Evolutionary conservation across 2,888 invertebrate genomes (phyloP).

Genomic region (Elaeidobius kamerunicus): DNA sequence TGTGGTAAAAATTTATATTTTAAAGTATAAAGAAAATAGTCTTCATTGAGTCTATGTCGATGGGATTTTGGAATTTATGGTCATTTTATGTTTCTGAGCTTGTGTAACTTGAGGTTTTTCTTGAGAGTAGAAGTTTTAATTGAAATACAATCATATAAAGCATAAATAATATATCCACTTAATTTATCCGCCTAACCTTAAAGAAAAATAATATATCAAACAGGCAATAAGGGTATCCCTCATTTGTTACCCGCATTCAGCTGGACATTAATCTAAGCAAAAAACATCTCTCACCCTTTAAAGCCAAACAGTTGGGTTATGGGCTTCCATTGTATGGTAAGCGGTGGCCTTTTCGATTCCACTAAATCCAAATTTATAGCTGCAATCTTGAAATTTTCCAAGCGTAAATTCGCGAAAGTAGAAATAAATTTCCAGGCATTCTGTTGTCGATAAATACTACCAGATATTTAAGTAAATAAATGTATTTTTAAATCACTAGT

Average conservation of each 20-base stretch:
- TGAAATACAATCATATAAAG: no score
- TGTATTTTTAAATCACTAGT: no score
- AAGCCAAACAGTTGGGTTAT: conserved; percentile 9
- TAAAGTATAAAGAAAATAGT: no score
- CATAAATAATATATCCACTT: no score
- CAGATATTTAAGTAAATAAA: no score
- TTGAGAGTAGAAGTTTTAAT: no score
- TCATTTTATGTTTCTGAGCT: no score
- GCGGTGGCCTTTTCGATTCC: conserved; percentile 25
- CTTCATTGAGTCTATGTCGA: no score
- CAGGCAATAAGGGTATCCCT: neutral
- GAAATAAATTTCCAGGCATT: conserved; percentile 15
- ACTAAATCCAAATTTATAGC: conserved; percentile 28
- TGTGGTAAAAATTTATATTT: no score
- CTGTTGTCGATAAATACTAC: neutral
- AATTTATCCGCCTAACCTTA: no score
- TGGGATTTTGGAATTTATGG: no score
- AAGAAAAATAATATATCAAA: neutral
- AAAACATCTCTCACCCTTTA: neutral
- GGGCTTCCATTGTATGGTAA: conserved; percentile 18
- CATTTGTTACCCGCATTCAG: neutral
- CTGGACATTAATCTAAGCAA: neutral
- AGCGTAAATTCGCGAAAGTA: conserved; percentile 16
- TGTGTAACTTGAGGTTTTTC: no score
- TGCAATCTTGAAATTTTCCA: conserved; percentile 21